Base-by-base conservation (phyloP, 2,797 vertebrate genomes). In the Aulostomus chinensis region DNA sequence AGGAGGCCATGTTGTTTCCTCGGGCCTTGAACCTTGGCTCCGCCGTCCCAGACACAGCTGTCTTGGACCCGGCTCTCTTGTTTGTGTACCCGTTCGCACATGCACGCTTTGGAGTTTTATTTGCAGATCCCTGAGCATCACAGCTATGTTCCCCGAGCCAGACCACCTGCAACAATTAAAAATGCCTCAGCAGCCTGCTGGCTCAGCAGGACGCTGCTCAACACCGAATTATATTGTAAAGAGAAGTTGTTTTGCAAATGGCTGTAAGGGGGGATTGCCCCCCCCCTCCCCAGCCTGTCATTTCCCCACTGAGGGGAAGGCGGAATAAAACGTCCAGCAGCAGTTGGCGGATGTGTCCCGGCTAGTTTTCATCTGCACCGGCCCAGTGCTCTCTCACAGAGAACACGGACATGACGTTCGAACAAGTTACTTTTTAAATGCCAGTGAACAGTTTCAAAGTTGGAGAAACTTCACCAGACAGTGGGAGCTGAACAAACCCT, bases 101-200 rank as follows among this genome's bases (percentile, higher is more conserved):
- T 78, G 83, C 80, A 83, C 58, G 80, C 81, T 84, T 83, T 85
- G 76, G 81, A 83, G 65, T 82, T 87, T 87, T 85, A 87, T 88
- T 84, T 86, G 80, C 68, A 78, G 72, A 81, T 84, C 79, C 72
- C 76, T 70, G 72, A 80, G 82, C 74, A 64, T 81, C 76, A 52
- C 85, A 86, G 83, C 63, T 74, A 80, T 68, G 82, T 79, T 84
- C 74, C 77, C 71, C 5, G 42, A 82, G 83, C 71, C 74, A 72
- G 70, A 83, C 73, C 87, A 89, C 87, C 86, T 89, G 87, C 85
- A 86, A 81, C 83, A 86, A 83, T 88, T 83, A 86, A 86, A 86
- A 84, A 56, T 68, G 81, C 80, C 76, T 81, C 73, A 68, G 70
- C 66, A 76, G 71, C 69, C 45, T 78, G 77, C 61, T 65, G 69